A percentile compares a stretch with the other conserved stretches of the same genome.
These are phyloP conservation scores for Eulimnadia texana DNA, from an alignment of 1,140 invertebrate genomes.

Conservation along the genomic window DNA sequence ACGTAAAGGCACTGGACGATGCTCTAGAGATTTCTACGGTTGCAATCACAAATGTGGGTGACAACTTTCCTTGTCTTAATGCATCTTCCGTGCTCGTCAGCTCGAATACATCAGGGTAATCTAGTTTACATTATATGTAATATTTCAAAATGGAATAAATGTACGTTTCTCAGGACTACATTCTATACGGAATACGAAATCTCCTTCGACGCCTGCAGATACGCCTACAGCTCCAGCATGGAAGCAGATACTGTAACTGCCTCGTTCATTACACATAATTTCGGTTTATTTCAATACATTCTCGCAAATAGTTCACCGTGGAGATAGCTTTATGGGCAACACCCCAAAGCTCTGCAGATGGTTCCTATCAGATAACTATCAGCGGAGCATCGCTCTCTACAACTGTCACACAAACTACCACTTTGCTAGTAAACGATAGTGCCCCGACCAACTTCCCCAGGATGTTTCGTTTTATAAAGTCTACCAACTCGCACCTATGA, in stretches of 20 bases:
- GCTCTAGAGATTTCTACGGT: background rate
- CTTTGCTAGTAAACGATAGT: background rate
- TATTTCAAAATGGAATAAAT: background rate
- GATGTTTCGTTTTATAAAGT: background rate
- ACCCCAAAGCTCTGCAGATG: background rate
- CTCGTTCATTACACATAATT: too few relatives aligned
- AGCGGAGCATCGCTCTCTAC: background rate
- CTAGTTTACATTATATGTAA: background rate
- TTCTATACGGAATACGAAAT: background rate
- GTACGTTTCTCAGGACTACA: background rate
- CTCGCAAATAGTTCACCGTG: background rate
- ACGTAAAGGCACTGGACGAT: background rate
- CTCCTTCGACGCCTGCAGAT: background rate
- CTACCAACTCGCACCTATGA: too few relatives aligned
- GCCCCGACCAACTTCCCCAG: background rate
- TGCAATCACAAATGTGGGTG: background rate
- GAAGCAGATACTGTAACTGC: background rate
- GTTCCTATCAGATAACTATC: background rate
- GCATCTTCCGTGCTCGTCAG: background rate
- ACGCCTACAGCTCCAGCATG: background rate
- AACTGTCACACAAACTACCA: background rate
- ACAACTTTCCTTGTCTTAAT: background rate
- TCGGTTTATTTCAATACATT: background rate
- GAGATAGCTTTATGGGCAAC: background rate
- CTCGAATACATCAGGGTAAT: background rate